Evolutionary conservation across 2,888 invertebrate genomes (phyloP), one percentile per base, ranked within the genome.

Genomic region (Leptinotarsa juncta): DNA sequence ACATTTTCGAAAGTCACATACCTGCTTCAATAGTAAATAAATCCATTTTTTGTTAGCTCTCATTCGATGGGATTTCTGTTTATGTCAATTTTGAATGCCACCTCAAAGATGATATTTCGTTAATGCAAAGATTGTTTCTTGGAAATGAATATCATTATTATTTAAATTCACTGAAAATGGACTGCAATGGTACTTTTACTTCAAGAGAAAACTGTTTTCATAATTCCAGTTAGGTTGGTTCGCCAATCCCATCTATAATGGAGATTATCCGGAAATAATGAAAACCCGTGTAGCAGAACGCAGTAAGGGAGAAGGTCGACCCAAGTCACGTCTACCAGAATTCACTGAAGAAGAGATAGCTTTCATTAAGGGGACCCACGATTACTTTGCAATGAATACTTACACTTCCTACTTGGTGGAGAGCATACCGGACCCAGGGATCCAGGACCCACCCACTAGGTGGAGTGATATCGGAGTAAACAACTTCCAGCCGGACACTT

Each of bases 341-440:
- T 92, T 93, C 82, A 91, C 91, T 0, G 42, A 82, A 0, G 88
- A 91, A 26, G 93, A 94, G 88, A 88, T 93, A 5, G 84, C 87
- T 12, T 87, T 88, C 70, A 90, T 94, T 42, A 88, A 89, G 89
- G 92, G 90, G 0, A 91, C 94, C 0, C 89, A 89, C 1, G 95
- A 96, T 84, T 94, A 93, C 86, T 88, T 95, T 71, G 94, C 94
- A 0, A 84, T 95, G 16, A 95, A 95, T 84, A 91, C 93, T 74
- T 96, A 96, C 84, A 93, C 94, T 0, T 20, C 71, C 1, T 67
- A 67, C 65, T 60, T 71, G 20, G 71, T 65, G 26, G 42, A 23
- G 12, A 67, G 70, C 26, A 74, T 74, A 10, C 26, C 66, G 15
- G 74, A 74, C 14, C 74, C 74, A 4, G 67, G 48, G 10, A 32